Base-by-base conservation (phyloP, 2,888 invertebrate genomes). In the Elegia similella region DNA sequence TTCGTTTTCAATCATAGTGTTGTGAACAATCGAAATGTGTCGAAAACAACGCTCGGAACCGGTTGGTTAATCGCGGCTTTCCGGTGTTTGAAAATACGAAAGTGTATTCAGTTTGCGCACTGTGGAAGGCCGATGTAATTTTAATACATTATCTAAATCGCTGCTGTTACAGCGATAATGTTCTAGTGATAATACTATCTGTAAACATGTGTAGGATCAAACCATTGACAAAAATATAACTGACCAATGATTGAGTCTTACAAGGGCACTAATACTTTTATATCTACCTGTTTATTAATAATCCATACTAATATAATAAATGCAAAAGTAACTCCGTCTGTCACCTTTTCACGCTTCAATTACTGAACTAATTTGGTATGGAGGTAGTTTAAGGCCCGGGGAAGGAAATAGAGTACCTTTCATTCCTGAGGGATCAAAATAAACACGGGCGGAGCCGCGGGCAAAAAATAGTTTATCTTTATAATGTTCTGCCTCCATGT, bases 31-130 rank as follows among this genome's bases (percentile, higher is more conserved):
- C 38, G 64, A 58, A 62, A 62, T 63, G 58, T 63, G 72, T 68
- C 67, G 63, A 65, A 69, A 65, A 64, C 64, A 64, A 64, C 58
- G 67, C 61, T 55, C 72, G 77, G 80, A 79, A 65, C 70, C 55
- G 62, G 55, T 60, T 78, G 62, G 53, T 59, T 78, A 81, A 80
- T 79, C 63, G 67, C 61, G 58, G 57, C 66, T 71, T 70, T 81
- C 82, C 80, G 76, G 72, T 72, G 66, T 75, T 76, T 75, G 73
- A 64, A 68, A 75, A 76, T 76, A 69, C 73, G 73, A 73, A 73
- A 69, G 67, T 48, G 47, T 42, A 55, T 15, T 54, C 16, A 42
- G 32, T 55, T 38, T 16, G 30, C 48, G 15, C 38, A 42, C 29
- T 38, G 32, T 29, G 29, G 56, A 56, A 56, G 56, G 56, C 42